phyloP scores from a whole-genome alignment of 2,888 invertebrate species.

The Nymphalis urticae region DNA sequence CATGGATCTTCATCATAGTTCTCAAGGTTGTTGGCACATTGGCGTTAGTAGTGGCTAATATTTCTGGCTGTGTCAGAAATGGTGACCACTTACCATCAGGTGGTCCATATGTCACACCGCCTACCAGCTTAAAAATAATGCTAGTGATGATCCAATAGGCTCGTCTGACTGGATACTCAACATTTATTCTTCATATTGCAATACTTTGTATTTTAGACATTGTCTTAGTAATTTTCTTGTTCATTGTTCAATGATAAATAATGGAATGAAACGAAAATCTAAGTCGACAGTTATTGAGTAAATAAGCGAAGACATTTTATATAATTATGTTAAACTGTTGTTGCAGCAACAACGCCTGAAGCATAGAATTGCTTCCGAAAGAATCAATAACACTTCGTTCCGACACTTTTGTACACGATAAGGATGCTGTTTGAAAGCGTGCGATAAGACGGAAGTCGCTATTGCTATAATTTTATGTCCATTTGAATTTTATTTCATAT shows the following conservation, averaged over 20 bases:
- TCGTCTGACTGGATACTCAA: too few species aligned
- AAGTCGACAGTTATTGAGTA: conserved; percentile 15
- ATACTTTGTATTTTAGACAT: too few species aligned
- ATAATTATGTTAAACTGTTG: conserved; percentile 16
- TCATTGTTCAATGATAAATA: background rate
- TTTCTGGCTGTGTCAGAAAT: too few species aligned
- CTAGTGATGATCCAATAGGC: too few species aligned
- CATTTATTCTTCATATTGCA: too few species aligned
- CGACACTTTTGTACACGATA: conserved; percentile 15
- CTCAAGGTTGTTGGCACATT: too few species aligned
- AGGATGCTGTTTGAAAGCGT: conserved; percentile 11
- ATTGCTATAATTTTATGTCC: conserved; percentile 3
- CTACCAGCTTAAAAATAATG: too few species aligned
- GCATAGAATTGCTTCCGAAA: conserved; percentile 21
- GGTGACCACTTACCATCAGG: too few species aligned
- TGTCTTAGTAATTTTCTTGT: too few species aligned
- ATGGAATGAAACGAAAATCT: background rate
- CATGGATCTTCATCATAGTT: too few species aligned
- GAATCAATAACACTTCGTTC: conserved; percentile 24
- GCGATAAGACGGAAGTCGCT: background rate
- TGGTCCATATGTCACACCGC: too few species aligned
- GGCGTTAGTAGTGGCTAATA: too few species aligned
- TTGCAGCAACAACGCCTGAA: conserved; percentile 20
- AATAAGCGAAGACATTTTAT: conserved; percentile 20
- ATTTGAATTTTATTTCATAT: background rate